phyloP scores from a whole-genome alignment of 2,797 vertebrate genomes.

The Babyrousa celebensis region DNA sequence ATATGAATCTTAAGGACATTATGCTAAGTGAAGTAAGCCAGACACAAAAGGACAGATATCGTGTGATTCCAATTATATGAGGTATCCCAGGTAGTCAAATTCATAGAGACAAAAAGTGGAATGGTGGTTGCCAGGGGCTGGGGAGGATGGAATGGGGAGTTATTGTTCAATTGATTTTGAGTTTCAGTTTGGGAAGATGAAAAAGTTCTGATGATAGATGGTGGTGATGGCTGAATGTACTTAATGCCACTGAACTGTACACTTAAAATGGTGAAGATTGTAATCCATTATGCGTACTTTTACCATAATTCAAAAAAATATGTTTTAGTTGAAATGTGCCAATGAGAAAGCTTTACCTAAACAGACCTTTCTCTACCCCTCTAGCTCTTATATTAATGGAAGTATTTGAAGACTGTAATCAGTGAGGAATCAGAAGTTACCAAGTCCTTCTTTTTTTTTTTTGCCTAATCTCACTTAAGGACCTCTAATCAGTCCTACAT shows the following conservation, averaged over 20 bases:
- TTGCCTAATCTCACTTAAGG: not conserved
- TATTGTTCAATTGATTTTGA: not conserved
- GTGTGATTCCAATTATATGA: not conserved
- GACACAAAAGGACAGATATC: not conserved
- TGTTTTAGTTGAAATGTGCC: slow-evolving; percentile 6
- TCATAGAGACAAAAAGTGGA: not conserved
- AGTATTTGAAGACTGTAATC: not conserved
- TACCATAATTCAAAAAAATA: not conserved
- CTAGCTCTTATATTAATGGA: not conserved
- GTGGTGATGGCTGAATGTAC: not conserved
- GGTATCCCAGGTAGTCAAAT: not conserved
- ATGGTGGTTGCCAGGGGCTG: not conserved
- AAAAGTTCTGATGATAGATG: not conserved
- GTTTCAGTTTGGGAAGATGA: not conserved
- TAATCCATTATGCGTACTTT: not conserved
- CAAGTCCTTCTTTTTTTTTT: not conserved
- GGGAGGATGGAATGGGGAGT: not conserved
- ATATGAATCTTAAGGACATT: not conserved
- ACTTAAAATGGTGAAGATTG: not conserved
- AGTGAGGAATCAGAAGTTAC: not conserved
- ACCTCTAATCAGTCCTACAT: not conserved
- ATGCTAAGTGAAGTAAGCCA: not conserved
- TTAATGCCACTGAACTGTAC: not conserved
- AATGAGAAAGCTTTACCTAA: not conserved
- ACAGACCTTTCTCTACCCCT: not conserved